phyloP scores from a whole-genome alignment of 2,113 vertebrate species.

The Cyanoderma ruficeps region DNA sequence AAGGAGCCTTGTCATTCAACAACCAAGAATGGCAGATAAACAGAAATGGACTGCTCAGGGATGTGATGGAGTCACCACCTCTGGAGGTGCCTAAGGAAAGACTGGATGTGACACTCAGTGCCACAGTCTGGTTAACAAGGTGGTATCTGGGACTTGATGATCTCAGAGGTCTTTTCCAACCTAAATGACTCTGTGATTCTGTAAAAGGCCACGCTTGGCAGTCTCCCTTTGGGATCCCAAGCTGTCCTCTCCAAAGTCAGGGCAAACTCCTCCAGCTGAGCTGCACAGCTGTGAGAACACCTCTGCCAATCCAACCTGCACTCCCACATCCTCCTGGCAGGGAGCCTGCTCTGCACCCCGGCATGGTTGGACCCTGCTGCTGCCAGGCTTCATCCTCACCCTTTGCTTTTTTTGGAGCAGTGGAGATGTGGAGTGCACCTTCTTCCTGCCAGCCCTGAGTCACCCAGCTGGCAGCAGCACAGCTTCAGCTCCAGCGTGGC shows the following conservation, averaged over 20 bases:
- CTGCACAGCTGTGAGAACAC: not conserved
- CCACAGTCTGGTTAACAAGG: not conserved
- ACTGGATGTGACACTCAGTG: not conserved
- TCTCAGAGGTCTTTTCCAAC: not conserved
- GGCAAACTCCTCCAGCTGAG: not conserved
- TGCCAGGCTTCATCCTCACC: not conserved
- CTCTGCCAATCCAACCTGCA: not conserved
- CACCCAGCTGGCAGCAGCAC: constrained; percentile 33
- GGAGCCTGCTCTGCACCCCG: not conserved
- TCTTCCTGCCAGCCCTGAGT: not conserved
- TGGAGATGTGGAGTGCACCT: not conserved
- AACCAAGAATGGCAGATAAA: not conserved
- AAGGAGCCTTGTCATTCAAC: not conserved
- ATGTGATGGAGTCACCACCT: fast-evolving
- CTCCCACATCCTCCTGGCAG: not conserved
- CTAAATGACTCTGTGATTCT: not conserved
- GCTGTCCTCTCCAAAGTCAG: not conserved
- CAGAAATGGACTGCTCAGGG: not conserved
- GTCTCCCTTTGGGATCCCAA: not conserved
- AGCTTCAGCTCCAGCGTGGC: not conserved
- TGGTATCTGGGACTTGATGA: not conserved
- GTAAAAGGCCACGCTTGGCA: not conserved
- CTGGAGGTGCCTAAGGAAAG: not conserved
- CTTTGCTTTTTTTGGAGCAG: not conserved
- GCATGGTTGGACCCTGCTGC: not conserved